Conservation (phyloP, 2,888 invertebrate genomes). For the Synanthedon tipuliformis region DNA sequence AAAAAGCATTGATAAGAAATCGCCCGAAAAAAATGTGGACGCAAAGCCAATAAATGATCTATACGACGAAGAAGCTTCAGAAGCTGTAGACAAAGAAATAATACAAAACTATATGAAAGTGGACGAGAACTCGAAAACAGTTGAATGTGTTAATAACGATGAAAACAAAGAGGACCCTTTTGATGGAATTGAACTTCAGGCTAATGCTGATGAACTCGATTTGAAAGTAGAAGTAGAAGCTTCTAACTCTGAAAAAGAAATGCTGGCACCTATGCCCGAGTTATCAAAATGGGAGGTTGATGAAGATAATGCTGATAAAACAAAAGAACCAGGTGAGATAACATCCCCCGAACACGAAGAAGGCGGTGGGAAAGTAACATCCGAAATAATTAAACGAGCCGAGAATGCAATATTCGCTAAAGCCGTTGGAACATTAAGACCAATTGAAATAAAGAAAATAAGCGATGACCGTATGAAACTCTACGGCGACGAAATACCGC, state of each 20-base stretch:
- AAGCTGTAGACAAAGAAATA: conserved; percentile 68
- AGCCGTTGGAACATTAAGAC: conserved; percentile 83
- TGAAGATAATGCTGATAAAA: conserved; percentile 56
- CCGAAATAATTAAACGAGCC: conserved; percentile 89
- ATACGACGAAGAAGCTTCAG: conserved; percentile 66
- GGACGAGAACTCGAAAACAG: conserved; percentile 27
- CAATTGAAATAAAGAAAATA: conserved; percentile 81
- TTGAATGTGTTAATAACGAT: conserved; percentile 32
- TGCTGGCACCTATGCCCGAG: conserved; percentile 81
- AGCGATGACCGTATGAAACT: conserved; percentile 76
- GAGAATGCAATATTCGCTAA: conserved; percentile 94
- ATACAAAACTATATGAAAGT: conserved; percentile 68
- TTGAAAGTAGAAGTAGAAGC: conserved; percentile 64
- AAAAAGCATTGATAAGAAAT: conserved; percentile 17
- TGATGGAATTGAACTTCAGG: conserved; percentile 71
- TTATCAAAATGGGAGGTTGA: conserved; percentile 92
- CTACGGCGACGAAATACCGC: conserved; percentile 63
- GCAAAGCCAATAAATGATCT: conserved; percentile 41
- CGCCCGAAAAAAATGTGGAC: conserved; percentile 14
- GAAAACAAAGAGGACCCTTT: conserved; percentile 64
- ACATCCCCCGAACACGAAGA: conserved; percentile 61
- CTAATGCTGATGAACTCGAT: conserved; percentile 64
- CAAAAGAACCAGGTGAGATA: conserved; percentile 58
- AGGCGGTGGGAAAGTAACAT: conserved; percentile 78
- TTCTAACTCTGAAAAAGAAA: conserved; percentile 58